Conservation (phyloP, 2,797 vertebrate species). For the Pangasius krempfi region DNA sequence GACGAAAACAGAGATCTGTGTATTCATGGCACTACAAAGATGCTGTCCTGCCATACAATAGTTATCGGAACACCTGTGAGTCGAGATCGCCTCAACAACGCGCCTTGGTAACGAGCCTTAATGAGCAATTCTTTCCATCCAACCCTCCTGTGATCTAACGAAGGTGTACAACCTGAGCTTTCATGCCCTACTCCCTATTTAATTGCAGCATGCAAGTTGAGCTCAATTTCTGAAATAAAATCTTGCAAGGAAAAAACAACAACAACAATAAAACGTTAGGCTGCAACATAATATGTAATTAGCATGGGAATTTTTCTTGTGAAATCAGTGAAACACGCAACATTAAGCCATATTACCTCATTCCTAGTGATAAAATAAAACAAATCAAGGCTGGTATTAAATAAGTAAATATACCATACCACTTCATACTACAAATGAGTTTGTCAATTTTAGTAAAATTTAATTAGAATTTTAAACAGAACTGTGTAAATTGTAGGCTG, state of each 20-base stretch:
- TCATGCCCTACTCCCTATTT: constrained; percentile 54
- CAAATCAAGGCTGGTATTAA: constrained; percentile 16
- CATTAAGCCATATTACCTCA: constrained; percentile 49
- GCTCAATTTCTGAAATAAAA: constrained; percentile 53
- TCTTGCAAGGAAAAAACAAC: constrained; percentile 28
- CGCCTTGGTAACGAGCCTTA: constrained; percentile 40
- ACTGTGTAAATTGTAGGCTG: background rate
- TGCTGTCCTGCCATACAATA: constrained; percentile 59
- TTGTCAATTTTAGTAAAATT: background rate
- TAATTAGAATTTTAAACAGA: background rate
- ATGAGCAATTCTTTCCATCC: constrained; percentile 61
- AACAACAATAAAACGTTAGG: constrained; percentile 68
- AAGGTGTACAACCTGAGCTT: constrained; percentile 25
- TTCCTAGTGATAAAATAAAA: constrained; percentile 37
- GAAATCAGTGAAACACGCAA: constrained; percentile 57
- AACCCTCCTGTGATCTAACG: constrained; percentile 54
- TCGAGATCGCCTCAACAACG: constrained; percentile 45
- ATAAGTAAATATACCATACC: background rate
- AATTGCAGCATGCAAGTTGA: constrained; percentile 60
- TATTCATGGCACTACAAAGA: constrained; percentile 50
- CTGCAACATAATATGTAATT: constrained; percentile 68
- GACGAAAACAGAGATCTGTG: constrained; percentile 14
- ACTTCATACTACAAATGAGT: background rate
- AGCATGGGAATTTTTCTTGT: constrained; percentile 59
- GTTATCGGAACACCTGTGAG: constrained; percentile 56